Evolutionary conservation across 2,888 invertebrate genomes (phyloP), one percentile per base, ranked within the genome.

Genomic region (Epistrophe grossulariae): DNA sequence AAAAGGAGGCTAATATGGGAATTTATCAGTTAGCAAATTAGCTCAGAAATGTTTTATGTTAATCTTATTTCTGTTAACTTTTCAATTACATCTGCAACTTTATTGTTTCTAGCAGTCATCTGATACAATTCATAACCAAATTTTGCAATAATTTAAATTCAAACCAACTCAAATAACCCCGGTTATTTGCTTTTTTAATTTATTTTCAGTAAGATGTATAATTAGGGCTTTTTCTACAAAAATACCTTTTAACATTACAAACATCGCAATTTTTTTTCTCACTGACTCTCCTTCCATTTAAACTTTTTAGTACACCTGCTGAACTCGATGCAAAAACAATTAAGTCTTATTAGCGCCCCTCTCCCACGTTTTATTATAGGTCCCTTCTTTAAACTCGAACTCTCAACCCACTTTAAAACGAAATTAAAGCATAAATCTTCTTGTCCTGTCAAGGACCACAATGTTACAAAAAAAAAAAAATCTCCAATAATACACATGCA

Each of bases 341-440:
- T 38, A 40, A 68, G 24, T 24, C 68, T 15, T 48, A 48, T 48
- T 17, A 48, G 7, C n/a, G 8, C 19, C 7, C 19, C 17, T 10
- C 17, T 35, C 8, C 1, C 9, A 13, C 4, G 8, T 17, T 24
- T 40, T 24, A 40, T 38, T 15, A 4, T 15, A 52, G 13, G 38
- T 19, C 48, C 28, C 28, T 43, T 66, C 43, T 50, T 15, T 50
- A 17, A 40, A 15, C 11, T n/a, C 11, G 35, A 40, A 13, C n/a
- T 28, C 38, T 57, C 15, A 28, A 38, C 24, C 59, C 11, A 35
- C 48, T 79, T 59, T 57, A 52, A n/a, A 50, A 68, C 52, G 35
- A 48, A 83, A 87, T 87, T 71, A 72, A 78, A 40, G 19, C 52
- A 71, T 74, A 48, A 66, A 57, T 24, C 68, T 71, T 87, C 70